Evolutionary conservation across 2,113 vertebrate genomes (phyloP).

Genomic region (Nettapus auritus): DNA sequence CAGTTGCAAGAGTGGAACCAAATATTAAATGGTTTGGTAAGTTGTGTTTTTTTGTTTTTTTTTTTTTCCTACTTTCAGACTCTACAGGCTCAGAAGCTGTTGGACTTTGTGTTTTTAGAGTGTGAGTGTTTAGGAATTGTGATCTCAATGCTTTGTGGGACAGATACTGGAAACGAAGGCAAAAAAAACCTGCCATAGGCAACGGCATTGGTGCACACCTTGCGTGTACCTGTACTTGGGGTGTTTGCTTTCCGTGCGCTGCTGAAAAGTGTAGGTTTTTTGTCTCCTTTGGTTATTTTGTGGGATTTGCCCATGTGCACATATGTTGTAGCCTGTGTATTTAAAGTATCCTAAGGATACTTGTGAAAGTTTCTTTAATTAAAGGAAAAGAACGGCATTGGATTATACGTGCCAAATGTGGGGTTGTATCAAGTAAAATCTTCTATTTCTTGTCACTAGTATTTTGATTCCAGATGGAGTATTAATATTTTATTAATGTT

Average conservation of each 20-base stretch:
- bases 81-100: not conserved
- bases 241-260: rapidly evolving
- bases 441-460: not conserved
- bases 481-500: not conserved
- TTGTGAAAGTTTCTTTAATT: not conserved
- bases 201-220: not conserved
- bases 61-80: not conserved
- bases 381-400: not conserved
- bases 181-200: not conserved
- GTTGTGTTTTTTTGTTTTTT: conserved; percentile 56
- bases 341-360: not conserved
- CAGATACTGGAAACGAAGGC: no score
- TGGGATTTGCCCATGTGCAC: rapidly evolving
- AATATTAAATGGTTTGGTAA: conserved; percentile 99
- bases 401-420: rapidly evolving
- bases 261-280: not conserved
- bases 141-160: not conserved
- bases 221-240: rapidly evolving
- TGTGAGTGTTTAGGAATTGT: not conserved
- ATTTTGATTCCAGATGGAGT: not conserved
- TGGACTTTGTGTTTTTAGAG: not conserved
- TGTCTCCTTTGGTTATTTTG: not conserved
- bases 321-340: rapidly evolving
- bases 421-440: not conserved
- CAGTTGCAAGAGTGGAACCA: conserved; percentile 93